phyloP scores from a whole-genome alignment of 2,888 invertebrate species.

The Stomorhina lunata region DNA sequence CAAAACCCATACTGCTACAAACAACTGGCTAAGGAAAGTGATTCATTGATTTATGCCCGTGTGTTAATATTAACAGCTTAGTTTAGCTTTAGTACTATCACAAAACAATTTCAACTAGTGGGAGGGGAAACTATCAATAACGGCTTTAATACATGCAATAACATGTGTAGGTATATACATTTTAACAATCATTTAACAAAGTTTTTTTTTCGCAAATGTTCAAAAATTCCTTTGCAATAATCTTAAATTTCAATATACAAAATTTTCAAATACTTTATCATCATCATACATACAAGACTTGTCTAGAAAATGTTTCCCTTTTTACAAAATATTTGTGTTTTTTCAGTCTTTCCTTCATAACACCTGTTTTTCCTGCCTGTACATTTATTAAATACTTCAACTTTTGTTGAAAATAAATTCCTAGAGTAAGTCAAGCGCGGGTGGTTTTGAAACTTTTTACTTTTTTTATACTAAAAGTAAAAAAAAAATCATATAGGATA shows the following conservation, averaged over 20 bases:
- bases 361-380: slow-evolving; percentile 25
- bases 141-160: slow-evolving; percentile 76
- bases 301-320: slow-evolving; percentile 34
- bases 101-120: slow-evolving; percentile 38
- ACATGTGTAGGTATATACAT: too few relatives aligned
- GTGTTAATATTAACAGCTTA: slow-evolving; percentile 41
- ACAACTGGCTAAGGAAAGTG: slow-evolving; percentile 51
- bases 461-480: slow-evolving; percentile 3
- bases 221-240: background rate
- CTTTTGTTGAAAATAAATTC: background rate
- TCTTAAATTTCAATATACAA: slow-evolving; percentile 16
- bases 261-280: background rate
- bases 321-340: background rate
- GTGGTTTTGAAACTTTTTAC: slow-evolving; percentile 30
- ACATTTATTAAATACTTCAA: slow-evolving; percentile 8
- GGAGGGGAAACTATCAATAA: slow-evolving; percentile 67
- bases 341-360: slow-evolving; percentile 32
- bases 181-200: slow-evolving; percentile 40
- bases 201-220: slow-evolving; percentile 8
- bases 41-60: slow-evolving; percentile 66
- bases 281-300: background rate
- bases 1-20: background rate
- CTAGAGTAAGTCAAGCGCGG: background rate
- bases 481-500: background rate
- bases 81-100: background rate